phyloP scores from a whole-genome alignment of 2,113 vertebrate genomes.

The Xenopus laevis region DNA sequence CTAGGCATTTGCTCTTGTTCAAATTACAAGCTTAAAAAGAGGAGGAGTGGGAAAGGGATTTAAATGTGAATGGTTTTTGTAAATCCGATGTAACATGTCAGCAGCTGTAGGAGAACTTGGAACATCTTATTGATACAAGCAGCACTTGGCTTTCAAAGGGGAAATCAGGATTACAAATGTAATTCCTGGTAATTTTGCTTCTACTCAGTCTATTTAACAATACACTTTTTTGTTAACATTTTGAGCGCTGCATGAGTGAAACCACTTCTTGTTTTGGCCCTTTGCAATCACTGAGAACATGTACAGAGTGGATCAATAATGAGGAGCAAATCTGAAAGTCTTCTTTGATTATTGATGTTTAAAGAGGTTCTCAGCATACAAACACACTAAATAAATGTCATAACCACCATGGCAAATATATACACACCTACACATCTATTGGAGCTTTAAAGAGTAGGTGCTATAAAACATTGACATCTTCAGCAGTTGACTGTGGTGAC shows the following conservation, averaged over 20 bases:
- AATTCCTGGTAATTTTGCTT: slow-evolving; percentile 2
- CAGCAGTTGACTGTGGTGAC: too few relatives aligned
- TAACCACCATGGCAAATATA: too few relatives aligned
- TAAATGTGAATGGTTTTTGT: slow-evolving; percentile 34
- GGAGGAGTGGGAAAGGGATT: slow-evolving; percentile 21
- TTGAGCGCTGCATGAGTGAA: not conserved
- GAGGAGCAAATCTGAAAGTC: too few relatives aligned
- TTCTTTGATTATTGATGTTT: too few relatives aligned
- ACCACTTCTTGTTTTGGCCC: too few relatives aligned
- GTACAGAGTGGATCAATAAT: too few relatives aligned
- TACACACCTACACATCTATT: too few relatives aligned
- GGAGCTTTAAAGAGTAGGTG: too few relatives aligned
- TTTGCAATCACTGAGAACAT: too few relatives aligned
- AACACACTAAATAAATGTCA: too few relatives aligned
- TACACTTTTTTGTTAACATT: not conserved
- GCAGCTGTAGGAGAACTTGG: slow-evolving; percentile 25
- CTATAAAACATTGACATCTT: too few relatives aligned
- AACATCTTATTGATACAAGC: slow-evolving; percentile 23
- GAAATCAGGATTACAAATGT: slow-evolving; percentile 15
- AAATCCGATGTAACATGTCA: slow-evolving; percentile 40
- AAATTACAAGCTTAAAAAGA: slow-evolving; percentile 34
- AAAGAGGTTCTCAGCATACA: too few relatives aligned
- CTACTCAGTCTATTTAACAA: not conserved
- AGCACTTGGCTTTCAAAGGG: slow-evolving; percentile 1
- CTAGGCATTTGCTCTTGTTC: slow-evolving; percentile 30